Percentiles rank a stretch among this genome's conserved stretches.
Evolutionary conservation across 2,888 invertebrate genomes (phyloP).

Genomic region (Odontothrips loti): DNA sequence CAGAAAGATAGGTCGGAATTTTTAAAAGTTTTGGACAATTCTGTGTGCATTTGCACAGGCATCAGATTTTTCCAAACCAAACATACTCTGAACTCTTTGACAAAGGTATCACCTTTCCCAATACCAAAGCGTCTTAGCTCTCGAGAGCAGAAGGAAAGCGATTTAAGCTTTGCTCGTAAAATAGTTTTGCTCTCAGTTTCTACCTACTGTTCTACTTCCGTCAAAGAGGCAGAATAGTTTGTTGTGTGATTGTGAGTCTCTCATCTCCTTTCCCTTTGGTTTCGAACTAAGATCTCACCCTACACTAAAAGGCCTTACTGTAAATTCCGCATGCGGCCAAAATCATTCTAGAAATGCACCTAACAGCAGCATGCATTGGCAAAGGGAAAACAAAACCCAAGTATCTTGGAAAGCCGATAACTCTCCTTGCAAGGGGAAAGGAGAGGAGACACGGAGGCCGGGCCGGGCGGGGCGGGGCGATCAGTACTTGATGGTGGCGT

Average conservation of each 20-base stretch:
- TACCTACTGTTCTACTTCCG: background rate
- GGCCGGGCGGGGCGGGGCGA: background rate
- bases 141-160: background rate
- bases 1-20: no score
- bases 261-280: conserved; percentile 4
- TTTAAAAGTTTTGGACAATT: no score
- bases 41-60: no score
- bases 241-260: background rate
- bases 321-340: no score
- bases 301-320: no score
- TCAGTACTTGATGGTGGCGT: conserved; percentile 68
- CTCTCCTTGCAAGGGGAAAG: background rate
- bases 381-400: background rate
- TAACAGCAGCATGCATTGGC: background rate
- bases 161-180: background rate
- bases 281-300: no score
- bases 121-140: background rate
- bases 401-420: background rate
- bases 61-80: no score
- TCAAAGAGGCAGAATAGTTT: conserved; percentile 8
- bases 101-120: background rate
- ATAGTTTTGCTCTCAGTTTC: no score
- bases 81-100: background rate
- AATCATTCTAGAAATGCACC: no score
- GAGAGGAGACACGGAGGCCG: background rate